phyloP scores from a whole-genome alignment of 2,888 invertebrate species.

The Diarsia rubi region DNA sequence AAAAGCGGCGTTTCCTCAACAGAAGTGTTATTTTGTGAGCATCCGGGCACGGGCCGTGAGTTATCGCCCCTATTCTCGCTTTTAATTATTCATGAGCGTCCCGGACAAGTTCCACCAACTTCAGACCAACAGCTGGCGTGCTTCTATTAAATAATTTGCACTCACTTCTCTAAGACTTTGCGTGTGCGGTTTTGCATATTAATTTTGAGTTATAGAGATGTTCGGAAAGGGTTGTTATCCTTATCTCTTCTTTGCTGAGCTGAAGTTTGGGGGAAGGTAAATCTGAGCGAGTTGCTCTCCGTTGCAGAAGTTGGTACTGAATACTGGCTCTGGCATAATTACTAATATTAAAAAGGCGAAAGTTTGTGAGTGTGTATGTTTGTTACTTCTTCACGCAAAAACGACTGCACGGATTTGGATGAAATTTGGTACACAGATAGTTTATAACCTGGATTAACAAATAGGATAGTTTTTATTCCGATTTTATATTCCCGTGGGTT shows the following conservation, averaged over 20 bases:
- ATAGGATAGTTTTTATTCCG: no score
- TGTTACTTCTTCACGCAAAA: no score
- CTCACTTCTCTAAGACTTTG: conserved; percentile 77
- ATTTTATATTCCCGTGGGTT: no score
- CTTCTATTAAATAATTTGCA: conserved; percentile 85
- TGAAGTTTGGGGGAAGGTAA: not conserved
- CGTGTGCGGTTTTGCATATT: conserved; percentile 72
- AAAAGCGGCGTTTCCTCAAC: conserved; percentile 81
- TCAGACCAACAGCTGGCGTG: conserved; percentile 82
- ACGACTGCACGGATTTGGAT: no score
- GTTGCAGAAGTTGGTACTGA: not conserved
- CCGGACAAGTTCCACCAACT: conserved; percentile 82
- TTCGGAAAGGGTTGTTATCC: conserved; percentile 14
- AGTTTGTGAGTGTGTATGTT: no score
- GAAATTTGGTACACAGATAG: no score
- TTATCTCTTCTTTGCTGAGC: conserved; percentile 5
- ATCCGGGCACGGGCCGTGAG: conserved; percentile 76
- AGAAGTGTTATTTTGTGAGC: conserved; percentile 82
- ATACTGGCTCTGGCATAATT: not conserved
- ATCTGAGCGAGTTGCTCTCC: not conserved
- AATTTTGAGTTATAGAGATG: conserved; percentile 53
- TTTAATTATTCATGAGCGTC: conserved; percentile 88
- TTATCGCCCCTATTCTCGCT: conserved; percentile 82
- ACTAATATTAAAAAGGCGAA: not conserved
- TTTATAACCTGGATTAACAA: no score